These are phyloP conservation scores for Muscidifurax raptorellus DNA, from an alignment of 1,140 invertebrate species.

Conservation along the genomic window DNA sequence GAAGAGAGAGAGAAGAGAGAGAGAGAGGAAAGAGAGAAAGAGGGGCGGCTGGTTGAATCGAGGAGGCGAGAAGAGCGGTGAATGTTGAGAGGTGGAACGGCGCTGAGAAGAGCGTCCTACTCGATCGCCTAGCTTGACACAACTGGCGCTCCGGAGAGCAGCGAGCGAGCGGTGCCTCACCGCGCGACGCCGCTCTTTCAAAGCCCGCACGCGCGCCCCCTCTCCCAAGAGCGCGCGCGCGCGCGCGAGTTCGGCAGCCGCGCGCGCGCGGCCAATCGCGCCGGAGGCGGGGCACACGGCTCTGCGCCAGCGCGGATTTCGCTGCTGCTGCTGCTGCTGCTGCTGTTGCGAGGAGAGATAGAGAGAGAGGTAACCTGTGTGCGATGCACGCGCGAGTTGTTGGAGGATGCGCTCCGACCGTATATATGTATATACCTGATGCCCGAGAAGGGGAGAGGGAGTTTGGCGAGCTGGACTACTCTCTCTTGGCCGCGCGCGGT, in stretches of 20 bases:
- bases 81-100: slow-evolving; percentile 72
- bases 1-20: neutral
- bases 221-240: slow-evolving; percentile 58
- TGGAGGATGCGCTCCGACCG: neutral
- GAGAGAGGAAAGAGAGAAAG: slow-evolving; percentile 42
- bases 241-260: slow-evolving; percentile 37
- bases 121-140: slow-evolving; percentile 76
- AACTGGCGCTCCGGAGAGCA: slow-evolving; percentile 68
- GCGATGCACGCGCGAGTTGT: neutral
- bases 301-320: slow-evolving; percentile 2
- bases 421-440: too few relatives aligned
- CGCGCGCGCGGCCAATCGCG: slow-evolving; percentile 55
- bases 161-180: slow-evolving; percentile 54
- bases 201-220: slow-evolving; percentile 58
- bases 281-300: slow-evolving; percentile 50
- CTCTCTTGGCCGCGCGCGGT: too few relatives aligned
- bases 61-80: slow-evolving; percentile 61
- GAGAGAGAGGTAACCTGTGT: slow-evolving; percentile 32
- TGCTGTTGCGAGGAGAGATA: slow-evolving; percentile 52
- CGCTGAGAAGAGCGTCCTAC: slow-evolving; percentile 73
- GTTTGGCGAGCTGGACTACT: neutral
- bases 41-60: slow-evolving; percentile 45
- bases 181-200: slow-evolving; percentile 68
- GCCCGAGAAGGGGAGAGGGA: neutral
- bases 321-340: slow-evolving; percentile 42